A percentile compares a stretch with the other conserved stretches of the same genome.
Evolutionary conservation across 1,140 invertebrate genomes (phyloP).

Genomic region (Hylaeus volcanicus): DNA sequence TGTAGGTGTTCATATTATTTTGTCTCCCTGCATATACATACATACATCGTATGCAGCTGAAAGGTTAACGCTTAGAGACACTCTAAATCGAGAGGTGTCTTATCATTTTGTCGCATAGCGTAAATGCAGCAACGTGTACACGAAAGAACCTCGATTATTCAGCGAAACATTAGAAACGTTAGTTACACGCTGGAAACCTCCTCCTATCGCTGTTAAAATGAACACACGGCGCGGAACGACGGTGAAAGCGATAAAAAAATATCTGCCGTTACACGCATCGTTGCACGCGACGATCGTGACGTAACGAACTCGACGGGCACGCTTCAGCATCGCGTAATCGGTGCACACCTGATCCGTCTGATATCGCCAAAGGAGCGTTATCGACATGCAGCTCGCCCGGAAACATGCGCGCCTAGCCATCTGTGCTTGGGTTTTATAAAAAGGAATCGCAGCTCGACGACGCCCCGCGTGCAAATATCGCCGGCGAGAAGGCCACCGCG

Average conservation of each 20-base stretch:
- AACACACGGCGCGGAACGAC: neutral
- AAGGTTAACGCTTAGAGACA: too few relatives aligned
- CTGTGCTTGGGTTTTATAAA: neutral
- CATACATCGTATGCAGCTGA: too few relatives aligned
- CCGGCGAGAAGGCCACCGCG: neutral
- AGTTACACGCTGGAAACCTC: neutral
- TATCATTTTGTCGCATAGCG: too few relatives aligned
- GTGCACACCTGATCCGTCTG: neutral
- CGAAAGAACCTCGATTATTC: too few relatives aligned
- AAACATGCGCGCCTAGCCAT: neutral
- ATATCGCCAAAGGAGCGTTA: neutral
- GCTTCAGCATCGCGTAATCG: slow-evolving; percentile 8
- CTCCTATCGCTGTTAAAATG: neutral
- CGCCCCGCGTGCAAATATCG: slow-evolving; percentile 1
- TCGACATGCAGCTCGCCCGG: neutral
- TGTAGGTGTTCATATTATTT: too few relatives aligned
- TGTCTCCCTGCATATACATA: too few relatives aligned
- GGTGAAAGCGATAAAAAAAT: slow-evolving; percentile 6
- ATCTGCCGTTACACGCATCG: neutral
- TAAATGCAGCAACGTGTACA: too few relatives aligned
- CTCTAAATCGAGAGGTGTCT: too few relatives aligned
- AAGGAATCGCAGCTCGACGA: slow-evolving; percentile 5
- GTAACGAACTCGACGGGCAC: neutral
- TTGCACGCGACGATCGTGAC: neutral
- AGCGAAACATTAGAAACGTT: too few relatives aligned